Evolutionary conservation across 2,888 invertebrate genomes (phyloP), one percentile per base, ranked within the genome.

Genomic region (Acronicta psi): DNA sequence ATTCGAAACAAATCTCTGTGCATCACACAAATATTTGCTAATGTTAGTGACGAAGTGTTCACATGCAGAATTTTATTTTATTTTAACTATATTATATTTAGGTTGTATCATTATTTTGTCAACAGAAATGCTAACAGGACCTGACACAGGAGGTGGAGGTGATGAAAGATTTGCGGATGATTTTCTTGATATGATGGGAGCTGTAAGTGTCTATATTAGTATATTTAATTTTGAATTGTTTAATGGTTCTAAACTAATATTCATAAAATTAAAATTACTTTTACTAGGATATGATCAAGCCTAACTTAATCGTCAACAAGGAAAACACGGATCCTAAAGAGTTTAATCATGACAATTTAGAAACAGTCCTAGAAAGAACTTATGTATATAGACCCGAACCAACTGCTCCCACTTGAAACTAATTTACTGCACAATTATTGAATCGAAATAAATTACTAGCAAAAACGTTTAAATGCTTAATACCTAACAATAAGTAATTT

Each of bases 141-240:
- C 20, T 25, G 77, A 77, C 38, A 23, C 20, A 42, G 53, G 17
- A 13, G 20, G 46, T 11, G 51, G 11, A 3, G 58, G 17, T n/a
- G 86, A 78, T 47, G 71, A 70, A 7, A 84, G 80, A 9, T 90
- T 88, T 62, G 74, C 86, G 3, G 91, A 91, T 59, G 85, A 89
- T 49, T 92, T 91, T 59, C 81, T 91, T 10, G 83, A 90, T 52
- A 89, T 90, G 91, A 91, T 92, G 88, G 87, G 81, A 23, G 87
- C 79, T 60, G 92, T 92, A 82, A 90, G 91, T 88, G 72, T 49
- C 10, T 51, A 29, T 11, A 25, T 29, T 2, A 4, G n/a, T 34
- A 54, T 11, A 46, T 52, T 53, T 50, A 20, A 54, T 49, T 13
- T 14, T 18, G 13, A 0, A 29, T 45, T 40, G n/a, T 1, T 31